phyloP scores from a whole-genome alignment of 2,113 vertebrate genomes.

The Zootoca vivipara region DNA sequence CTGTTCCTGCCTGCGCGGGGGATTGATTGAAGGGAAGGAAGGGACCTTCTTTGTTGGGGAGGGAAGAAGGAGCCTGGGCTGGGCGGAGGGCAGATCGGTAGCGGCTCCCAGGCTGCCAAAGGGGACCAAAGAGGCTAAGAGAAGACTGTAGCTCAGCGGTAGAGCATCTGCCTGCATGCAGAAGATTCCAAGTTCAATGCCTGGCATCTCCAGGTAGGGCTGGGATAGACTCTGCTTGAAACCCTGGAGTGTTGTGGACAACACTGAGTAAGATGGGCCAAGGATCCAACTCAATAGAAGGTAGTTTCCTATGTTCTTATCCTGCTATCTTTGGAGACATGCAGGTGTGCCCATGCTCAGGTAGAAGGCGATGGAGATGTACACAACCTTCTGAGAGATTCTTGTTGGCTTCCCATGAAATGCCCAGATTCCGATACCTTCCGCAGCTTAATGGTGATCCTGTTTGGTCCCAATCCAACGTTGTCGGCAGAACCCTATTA shows the following conservation, averaged over 20 bases:
- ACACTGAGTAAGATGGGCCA: background rate
- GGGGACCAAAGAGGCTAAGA: background rate
- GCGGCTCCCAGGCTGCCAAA: background rate
- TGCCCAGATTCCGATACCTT: background rate
- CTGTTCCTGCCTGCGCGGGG: background rate
- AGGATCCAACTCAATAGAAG: too few species aligned
- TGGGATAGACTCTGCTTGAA: too few species aligned
- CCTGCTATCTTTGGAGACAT: background rate
- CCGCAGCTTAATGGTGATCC: background rate
- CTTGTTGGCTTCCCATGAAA: background rate
- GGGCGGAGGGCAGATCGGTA: background rate
- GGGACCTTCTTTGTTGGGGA: background rate
- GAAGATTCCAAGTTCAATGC: too few species aligned
- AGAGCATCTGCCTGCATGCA: too few species aligned
- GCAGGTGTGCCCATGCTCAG: too few species aligned
- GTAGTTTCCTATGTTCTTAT: too few species aligned
- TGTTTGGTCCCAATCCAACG: background rate
- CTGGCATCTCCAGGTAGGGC: too few species aligned
- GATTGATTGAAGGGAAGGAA: background rate
- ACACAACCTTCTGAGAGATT: background rate
- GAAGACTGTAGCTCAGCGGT: too few species aligned
- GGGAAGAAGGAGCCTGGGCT: too few species aligned
- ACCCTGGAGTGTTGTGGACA: too few species aligned
- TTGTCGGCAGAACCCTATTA: background rate
- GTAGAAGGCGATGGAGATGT: background rate